Evolutionary conservation across 2,888 invertebrate genomes (phyloP), one percentile per base, ranked within the genome.

Genomic region (Macaria notata): DNA sequence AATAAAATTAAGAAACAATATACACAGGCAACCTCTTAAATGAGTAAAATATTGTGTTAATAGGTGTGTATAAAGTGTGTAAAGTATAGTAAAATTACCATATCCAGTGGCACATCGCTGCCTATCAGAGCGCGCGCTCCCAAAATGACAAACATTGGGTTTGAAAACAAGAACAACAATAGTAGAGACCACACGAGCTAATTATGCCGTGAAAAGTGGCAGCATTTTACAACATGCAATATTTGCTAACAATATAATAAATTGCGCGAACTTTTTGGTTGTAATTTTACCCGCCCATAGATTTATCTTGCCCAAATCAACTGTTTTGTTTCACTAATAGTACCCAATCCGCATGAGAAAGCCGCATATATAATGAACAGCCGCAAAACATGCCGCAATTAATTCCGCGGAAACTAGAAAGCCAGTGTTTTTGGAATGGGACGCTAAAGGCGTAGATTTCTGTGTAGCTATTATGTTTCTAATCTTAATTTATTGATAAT

Each of bases 61-160:
- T 19, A 19, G 19, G 19, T 2, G 19, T 19, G 19, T 19, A n/a
- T n/a, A n/a, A n/a, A n/a, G n/a, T n/a, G n/a, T n/a, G n/a, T n/a
- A n/a, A 19, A 19, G 19, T 19, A 19, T 19, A 19, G 2, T 19
- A 19, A 19, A 19, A 19, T 19, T 19, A 19, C 19, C 19, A 19
- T 36, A 49, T 49, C 49, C 4, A 43, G 31, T 33, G 31, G 36
- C 30, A 31, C 31, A 42, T 33, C 48, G 3, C 45, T 29, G 9
- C n/a, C 51, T 63, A 67, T 58, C 67, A 67, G 67, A 67, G 62
- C 67, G 54, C 65, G 42, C 49, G 46, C 61, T 67, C 67, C 64
- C 63, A 55, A 62, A 64, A 67, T 54, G 62, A 19, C 19, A 19
- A 19, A 58, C 66, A 67, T 65, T 62, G 55, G 56, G 61, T 62